Percentiles rank a stretch among this genome's conserved stretches.
These are phyloP conservation scores for Pteronura brasiliensis DNA, from an alignment of 2,113 vertebrate species.

Conservation along the genomic window DNA sequence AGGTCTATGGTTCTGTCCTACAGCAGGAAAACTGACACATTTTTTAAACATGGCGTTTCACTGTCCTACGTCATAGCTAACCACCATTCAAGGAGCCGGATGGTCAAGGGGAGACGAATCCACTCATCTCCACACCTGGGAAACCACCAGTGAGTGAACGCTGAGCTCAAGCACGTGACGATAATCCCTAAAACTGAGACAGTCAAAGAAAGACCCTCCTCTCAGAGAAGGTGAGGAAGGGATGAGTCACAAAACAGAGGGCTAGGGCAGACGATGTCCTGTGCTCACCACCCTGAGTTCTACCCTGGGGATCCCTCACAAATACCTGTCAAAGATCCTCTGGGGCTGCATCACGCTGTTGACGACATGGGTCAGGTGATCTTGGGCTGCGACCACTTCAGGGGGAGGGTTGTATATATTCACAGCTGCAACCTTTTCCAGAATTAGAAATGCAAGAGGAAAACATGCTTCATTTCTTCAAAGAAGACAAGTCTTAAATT, in stretches of 20 bases:
- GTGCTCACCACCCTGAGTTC: not conserved
- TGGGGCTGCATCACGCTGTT: slow-evolving; percentile 89
- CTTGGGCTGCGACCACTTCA: slow-evolving; percentile 88
- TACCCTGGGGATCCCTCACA: not conserved
- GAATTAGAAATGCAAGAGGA: not conserved
- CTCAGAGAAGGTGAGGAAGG: not conserved
- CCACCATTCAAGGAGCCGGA: not conserved
- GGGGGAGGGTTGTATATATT: slow-evolving; percentile 91
- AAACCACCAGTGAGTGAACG: not conserved
- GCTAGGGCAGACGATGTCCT: not conserved
- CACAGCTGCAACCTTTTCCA: slow-evolving; percentile 88
- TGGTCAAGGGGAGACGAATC: not conserved
- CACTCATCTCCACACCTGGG: not conserved
- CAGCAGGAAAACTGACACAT: not conserved
- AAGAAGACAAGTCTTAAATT: not conserved
- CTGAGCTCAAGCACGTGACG: accelerated
- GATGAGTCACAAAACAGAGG: not conserved
- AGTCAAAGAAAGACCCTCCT: not conserved
- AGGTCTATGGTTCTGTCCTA: not conserved
- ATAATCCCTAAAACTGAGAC: accelerated
- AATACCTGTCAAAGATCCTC: slow-evolving; percentile 90
- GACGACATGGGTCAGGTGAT: slow-evolving; percentile 89
- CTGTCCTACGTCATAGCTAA: not conserved
- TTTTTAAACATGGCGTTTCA: not conserved
- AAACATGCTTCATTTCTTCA: not conserved